A percentile compares a stretch with the other conserved stretches of the same genome.
Evolutionary conservation across 2,888 invertebrate genomes (phyloP).

Genomic region (Aromia moschata): DNA sequence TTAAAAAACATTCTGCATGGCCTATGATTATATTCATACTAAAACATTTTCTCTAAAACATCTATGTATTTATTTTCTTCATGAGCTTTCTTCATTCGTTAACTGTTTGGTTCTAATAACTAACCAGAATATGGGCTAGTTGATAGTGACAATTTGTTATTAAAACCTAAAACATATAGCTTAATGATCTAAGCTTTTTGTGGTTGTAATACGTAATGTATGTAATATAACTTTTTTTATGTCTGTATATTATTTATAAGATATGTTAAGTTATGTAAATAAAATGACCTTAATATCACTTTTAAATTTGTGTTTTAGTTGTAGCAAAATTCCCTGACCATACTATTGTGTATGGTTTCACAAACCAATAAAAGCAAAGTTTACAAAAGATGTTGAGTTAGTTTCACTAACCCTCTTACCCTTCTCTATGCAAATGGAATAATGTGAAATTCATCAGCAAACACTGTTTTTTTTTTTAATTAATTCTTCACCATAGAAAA

Average conservation of each 20-base stretch:
- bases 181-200: conserved; percentile 36
- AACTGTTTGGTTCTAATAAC: conserved; percentile 28
- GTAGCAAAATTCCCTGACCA: no score
- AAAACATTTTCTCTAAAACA: conserved; percentile 20
- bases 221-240: conserved; percentile 34
- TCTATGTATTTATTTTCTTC: conserved; percentile 1
- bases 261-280: conserved; percentile 30
- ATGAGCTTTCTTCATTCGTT: no score
- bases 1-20: no score
- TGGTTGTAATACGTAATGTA: conserved; percentile 34
- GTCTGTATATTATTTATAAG: conserved; percentile 26
- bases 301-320: conserved; percentile 5
- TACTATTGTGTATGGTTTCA: no score
- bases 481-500: no score
- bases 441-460: no score
- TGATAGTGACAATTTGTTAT: conserved; percentile 4
- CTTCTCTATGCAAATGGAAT: no score
- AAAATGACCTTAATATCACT: conserved; percentile 29
- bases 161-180: conserved; percentile 16
- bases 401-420: no score
- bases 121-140: conserved; percentile 19
- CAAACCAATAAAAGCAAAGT: no score
- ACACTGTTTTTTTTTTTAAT: no score
- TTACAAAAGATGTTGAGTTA: no score
- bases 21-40: no score